Evolutionary conservation across 2,888 invertebrate genomes (phyloP), one percentile per base, ranked within the genome.

Genomic region (Eledone cirrhosa): DNA sequence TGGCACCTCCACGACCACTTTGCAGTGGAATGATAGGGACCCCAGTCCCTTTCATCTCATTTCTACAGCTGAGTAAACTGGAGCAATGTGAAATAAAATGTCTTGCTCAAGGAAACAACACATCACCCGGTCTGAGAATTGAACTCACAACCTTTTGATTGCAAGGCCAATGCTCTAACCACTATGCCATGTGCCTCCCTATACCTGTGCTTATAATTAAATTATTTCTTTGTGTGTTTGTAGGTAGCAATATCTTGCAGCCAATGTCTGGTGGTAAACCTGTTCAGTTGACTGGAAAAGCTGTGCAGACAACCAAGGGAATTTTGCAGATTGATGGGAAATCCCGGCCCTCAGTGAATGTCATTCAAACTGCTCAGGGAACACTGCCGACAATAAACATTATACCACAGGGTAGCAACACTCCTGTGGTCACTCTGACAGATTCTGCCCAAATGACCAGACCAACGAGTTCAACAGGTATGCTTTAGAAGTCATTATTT

Each of bases 201-300:
- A 22, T 11, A 63, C 11, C n/a, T 63, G n/a, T 63, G 63, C 2
- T 24, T 19, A 24, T 22, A 16, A 33, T 72, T 29, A 33, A 29
- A 7, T 72, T 72, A 22, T 72, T 29, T 72, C 24, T 72, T n/a
- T 75, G 47, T 75, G 47, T 67, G 2, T 75, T 75, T 75, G 47
- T 79, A 87, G 88, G 87, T 78, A 86, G 86, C 63, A 88, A 85
- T 78, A 82, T 87, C 31, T 83, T 88, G 0, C 87, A 87, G 41
- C 86, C 85, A n/a, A 48, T 86, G 31, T 78, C 83, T 47, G 87
- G 88, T 53, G 89, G 88, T 11, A 88, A 89, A 78, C 88, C 88
- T 3, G 80, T 89, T 47, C 87, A 87, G 65, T 77, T 89, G 48
- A 81, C 86, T 16, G 88, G 89, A 1, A 89, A 88, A 80, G 88